Evolutionary conservation across 2,888 invertebrate species (phyloP).

Genomic region (Parapristionchus giblindavisi): DNA sequence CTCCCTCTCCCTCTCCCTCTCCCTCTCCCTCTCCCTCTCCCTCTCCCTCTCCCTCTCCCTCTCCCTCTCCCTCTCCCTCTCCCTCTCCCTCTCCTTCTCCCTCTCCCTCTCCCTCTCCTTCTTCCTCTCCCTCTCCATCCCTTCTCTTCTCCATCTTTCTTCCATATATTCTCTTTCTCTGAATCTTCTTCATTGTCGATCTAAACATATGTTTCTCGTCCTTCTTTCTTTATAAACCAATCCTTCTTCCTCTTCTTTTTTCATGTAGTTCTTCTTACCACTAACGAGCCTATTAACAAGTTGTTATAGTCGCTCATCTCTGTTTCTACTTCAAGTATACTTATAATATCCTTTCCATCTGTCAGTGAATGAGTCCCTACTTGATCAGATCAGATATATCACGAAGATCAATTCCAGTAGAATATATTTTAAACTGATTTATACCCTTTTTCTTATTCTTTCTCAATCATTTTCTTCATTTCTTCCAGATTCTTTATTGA

Average conservation of each 20-base stretch:
- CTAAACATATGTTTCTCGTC: neutral
- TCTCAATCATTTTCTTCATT: neutral
- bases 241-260: neutral
- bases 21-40: neutral
- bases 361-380: constrained; percentile 2
- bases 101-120: neutral
- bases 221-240: neutral
- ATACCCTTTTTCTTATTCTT: neutral
- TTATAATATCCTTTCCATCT: constrained; percentile 8
- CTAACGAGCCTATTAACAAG: neutral
- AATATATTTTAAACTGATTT: neutral
- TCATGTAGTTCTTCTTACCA: neutral
- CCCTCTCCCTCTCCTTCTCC: neutral
- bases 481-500: neutral
- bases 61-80: constrained; percentile 1
- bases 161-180: neutral
- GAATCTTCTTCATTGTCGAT: neutral
- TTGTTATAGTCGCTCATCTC: constrained; percentile 1
- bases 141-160: neutral
- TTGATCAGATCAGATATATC: too few species aligned
- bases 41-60: neutral
- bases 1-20: constrained; percentile 12
- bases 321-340: too few species aligned
- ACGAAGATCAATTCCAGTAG: too few species aligned
- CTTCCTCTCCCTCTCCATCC: neutral